Conservation (phyloP, 2,888 invertebrate species). For the Oscheius sp. region DNA sequence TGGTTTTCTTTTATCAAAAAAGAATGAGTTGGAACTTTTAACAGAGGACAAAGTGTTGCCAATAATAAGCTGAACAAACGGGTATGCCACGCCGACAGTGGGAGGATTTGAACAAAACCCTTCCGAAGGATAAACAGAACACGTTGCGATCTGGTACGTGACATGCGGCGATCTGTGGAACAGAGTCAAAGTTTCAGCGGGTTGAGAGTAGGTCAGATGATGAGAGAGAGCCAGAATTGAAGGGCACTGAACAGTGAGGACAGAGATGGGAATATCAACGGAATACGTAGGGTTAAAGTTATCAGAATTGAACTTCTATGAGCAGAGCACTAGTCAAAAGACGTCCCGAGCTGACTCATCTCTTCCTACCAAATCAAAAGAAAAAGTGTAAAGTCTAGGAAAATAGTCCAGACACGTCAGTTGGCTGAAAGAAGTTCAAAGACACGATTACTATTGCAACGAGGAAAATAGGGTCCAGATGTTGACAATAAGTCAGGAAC, state of each 20-base stretch:
- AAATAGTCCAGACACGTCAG: background rate
- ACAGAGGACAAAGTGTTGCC: background rate
- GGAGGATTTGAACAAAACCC: slow-evolving; percentile 3
- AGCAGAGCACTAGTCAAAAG: too few relatives aligned
- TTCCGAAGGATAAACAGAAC: background rate
- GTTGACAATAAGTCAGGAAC: background rate
- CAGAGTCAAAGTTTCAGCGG: background rate
- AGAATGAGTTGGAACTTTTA: background rate
- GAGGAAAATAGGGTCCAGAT: background rate
- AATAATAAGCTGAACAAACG: slow-evolving; percentile 1
- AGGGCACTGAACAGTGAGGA: too few relatives aligned
- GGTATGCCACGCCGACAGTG: slow-evolving; percentile 2
- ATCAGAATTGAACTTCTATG: too few relatives aligned
- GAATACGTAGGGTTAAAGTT: too few relatives aligned
- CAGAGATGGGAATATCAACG: too few relatives aligned
- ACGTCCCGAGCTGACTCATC: too few relatives aligned
- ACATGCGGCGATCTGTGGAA: background rate
- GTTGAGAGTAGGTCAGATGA: background rate
- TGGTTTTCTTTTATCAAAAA: too few relatives aligned
- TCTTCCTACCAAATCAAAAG: background rate
- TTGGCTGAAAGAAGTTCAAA: background rate
- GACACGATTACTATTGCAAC: background rate
- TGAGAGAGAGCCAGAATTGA: background rate
- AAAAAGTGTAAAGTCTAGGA: slow-evolving; percentile 4
- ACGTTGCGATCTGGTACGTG: background rate